A percentile compares a stretch with the other conserved stretches of the same genome.
Evolutionary conservation across 2,113 vertebrate genomes (phyloP).

Genomic region (Rhinoderma darwinii): DNA sequence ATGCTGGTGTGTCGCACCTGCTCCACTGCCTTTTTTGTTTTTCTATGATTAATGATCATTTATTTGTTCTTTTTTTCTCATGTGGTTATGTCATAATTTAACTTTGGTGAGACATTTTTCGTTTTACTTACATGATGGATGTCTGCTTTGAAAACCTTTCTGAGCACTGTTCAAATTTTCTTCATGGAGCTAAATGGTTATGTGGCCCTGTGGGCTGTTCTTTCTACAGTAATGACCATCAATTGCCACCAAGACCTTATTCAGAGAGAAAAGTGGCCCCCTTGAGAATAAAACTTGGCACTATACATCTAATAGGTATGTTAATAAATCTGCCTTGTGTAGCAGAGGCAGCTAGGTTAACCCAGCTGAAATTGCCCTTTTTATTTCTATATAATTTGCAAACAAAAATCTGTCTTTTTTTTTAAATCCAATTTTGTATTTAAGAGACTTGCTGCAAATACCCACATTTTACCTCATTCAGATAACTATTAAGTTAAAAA

Average conservation of each 20-base stretch:
- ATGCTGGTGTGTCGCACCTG: neutral
- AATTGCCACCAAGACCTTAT: conserved; percentile 36
- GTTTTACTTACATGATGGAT: conserved; percentile 33
- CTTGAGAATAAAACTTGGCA: neutral
- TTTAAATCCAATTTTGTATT: neutral
- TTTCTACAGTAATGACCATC: conserved; percentile 28
- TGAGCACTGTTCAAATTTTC: conserved; percentile 29
- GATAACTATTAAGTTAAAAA: neutral
- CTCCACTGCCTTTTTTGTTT: neutral
- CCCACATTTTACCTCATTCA: neutral
- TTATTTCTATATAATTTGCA: neutral
- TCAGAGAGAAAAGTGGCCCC: neutral
- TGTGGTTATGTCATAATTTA: conserved; percentile 30
- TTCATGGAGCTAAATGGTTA: conserved; percentile 30
- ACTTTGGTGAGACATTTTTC: neutral
- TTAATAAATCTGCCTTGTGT: neutral
- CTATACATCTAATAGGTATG: neutral
- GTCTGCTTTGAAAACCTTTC: conserved; percentile 12
- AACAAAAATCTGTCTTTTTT: too few relatives aligned
- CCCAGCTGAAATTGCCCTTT: neutral
- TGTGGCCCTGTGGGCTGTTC: conserved; percentile 18
- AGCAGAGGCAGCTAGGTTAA: neutral
- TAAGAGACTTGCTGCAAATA: neutral
- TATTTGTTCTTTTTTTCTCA: conserved; percentile 25
- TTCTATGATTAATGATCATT: conserved; percentile 7